Evolutionary conservation across 2,888 invertebrate genomes (phyloP), one percentile per base, ranked within the genome.

Genomic region (Brachypalpus laphriformis): DNA sequence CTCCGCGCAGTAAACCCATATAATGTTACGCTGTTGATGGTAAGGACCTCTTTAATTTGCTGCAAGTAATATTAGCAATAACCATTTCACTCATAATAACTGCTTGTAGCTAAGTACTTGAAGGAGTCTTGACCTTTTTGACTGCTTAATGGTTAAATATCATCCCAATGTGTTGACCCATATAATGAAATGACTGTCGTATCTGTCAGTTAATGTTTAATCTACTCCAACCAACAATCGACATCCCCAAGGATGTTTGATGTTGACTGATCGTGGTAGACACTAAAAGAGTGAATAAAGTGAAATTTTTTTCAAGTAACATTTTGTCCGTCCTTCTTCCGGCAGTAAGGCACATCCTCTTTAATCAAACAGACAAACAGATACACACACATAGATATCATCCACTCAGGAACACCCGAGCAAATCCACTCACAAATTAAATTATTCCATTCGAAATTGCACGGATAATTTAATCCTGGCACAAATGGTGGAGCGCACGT

Each of bases 381-480:
- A 61, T 16, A 3, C 1, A 40, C 40, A 14, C 6, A 4, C 11
- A 18, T 28, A 47, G n/a, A n/a, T n/a, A n/a, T n/a, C 6, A 6
- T 9, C 1, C 11, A 20, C 4, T 16, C 7, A 18, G 1, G 0
- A 16, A 16, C 14, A 18, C 8, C 31, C 34, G 14, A 9, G 5
- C 78, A 68, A 77, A 82, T 72, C 56, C 72, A 20, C 66, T 54
- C 6, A 25, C 82, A 76, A 82, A 83, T 83, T 83, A 83, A 83
- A 83, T 77, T 72, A 78, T 78, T 72, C 82, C 78, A 74, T 68
- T 83, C 72, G 72, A 83, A 83, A 78, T 83, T 76, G 85, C 85
- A 81, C 59, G 81, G 81, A 85, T 85, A 85, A 85, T 85, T 85
- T 85, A 85, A 85, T 85, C 85, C 85, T 54, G 71, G 47, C 66